phyloP scores from a whole-genome alignment of 2,113 vertebrate species.

The Sturnus vulgaris region DNA sequence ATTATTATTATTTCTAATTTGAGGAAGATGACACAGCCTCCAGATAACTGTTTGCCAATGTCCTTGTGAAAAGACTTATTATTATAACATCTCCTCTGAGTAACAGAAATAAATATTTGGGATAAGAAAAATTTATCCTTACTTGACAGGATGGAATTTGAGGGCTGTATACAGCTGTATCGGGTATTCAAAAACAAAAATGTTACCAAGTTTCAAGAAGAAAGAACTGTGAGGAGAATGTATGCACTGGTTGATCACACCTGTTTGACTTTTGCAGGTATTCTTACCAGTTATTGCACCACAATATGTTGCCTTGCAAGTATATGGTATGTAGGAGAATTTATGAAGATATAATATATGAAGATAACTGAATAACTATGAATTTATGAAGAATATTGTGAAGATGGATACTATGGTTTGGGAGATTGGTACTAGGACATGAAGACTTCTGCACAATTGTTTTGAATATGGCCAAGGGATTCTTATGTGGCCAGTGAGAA shows the following conservation, averaged over 20 bases:
- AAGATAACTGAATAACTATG: background rate
- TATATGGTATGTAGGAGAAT: background rate
- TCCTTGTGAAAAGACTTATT: background rate
- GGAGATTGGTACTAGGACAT: background rate
- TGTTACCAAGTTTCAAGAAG: constrained; percentile 81
- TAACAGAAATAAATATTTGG: background rate
- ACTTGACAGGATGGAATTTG: constrained; percentile 79
- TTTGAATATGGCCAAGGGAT: background rate
- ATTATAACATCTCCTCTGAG: background rate
- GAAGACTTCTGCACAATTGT: background rate
- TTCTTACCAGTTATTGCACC: background rate
- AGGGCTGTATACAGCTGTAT: constrained; percentile 81
- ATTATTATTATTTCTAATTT: background rate
- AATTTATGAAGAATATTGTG: background rate
- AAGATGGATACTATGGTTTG: background rate
- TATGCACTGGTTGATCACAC: constrained; percentile 82
- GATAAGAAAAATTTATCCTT: background rate
- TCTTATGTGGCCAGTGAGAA: background rate
- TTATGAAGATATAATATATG: background rate
- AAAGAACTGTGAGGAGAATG: constrained; percentile 84
- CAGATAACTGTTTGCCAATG: background rate
- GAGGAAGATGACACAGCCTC: background rate
- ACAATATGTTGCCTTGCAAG: background rate
- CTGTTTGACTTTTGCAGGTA: constrained; percentile 86
- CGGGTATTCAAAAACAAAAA: constrained; percentile 82